Conservation (phyloP, 2,797 vertebrate genomes). For the Tangara arthus region DNA sequence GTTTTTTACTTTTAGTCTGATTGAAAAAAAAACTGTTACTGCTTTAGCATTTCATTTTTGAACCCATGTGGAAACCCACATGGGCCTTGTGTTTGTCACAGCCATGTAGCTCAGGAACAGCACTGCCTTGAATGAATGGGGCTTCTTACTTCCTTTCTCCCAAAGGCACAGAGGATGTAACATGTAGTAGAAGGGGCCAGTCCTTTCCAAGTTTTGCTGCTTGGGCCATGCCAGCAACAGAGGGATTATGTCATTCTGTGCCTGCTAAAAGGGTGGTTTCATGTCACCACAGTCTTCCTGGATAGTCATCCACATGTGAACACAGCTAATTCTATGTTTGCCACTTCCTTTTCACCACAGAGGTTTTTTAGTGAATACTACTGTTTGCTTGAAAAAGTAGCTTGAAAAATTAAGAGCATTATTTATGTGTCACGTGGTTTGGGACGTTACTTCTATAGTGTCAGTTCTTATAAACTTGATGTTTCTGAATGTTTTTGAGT, state of each 20-base stretch:
- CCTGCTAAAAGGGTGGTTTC: neutral
- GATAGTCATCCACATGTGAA: neutral
- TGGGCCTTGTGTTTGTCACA: neutral
- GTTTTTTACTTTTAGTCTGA: neutral
- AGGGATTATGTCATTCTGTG: neutral
- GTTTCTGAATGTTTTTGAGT: neutral
- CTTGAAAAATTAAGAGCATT: neutral
- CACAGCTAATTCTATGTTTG: neutral
- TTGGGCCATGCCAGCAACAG: neutral
- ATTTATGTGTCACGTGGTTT: neutral
- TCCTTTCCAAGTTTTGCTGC: neutral
- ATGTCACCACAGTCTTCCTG: neutral
- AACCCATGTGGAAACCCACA: rapidly evolving
- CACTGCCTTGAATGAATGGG: neutral
- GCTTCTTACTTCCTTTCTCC: neutral
- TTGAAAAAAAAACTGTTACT: neutral
- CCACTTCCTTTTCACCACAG: neutral
- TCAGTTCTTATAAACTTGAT: neutral
- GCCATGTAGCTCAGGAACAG: neutral
- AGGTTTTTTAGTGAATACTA: neutral
- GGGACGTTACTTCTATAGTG: neutral
- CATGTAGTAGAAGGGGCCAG: neutral
- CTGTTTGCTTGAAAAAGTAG: neutral
- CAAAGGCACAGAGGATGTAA: neutral
- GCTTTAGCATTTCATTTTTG: neutral